Base-by-base conservation (phyloP, 2,797 vertebrate genomes). In the Eutrigla gurnardus region DNA sequence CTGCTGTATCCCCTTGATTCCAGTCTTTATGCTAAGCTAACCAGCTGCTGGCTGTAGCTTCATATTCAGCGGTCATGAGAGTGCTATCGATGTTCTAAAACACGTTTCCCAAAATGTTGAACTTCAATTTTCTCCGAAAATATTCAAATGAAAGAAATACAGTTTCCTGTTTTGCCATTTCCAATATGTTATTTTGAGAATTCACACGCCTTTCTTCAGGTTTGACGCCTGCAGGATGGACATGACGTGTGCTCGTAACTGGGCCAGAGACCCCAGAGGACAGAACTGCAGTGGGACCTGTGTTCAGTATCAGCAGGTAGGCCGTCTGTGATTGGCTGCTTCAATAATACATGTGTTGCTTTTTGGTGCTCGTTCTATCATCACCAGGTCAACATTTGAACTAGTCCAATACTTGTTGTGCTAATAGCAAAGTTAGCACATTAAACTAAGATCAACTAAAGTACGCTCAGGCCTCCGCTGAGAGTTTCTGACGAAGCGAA, bases 181-280 rank as follows among this genome's bases (percentile, higher is more conserved):
- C 17, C 49, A 7, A 65, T 62, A 50, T 73, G 55, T 67, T 3
- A 72, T 14, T 4, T 39, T 43, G 18, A 14, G 5, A 32, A 14
- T 15, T 49, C 45, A 0, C 10, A 36, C n/a, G 2, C 43, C 32
- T 50, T 39, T 59, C n/a, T 50, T n/a, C 72, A 97, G 96, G 96
- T 96, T 95, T n/a, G 88, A 95, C 0, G 94, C 93, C 52, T 97
- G 96, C 78, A 90, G 92, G 84, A 87, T 90, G 61, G 97, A 96
- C 81, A 54, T 94, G 86, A 95, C 93, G 0, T 97, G 97, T 7
- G 91, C 94, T 64, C 93, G 87, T 0, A 93, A 94, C 80, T 95
- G 95, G 93, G 90, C 93, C 73, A 85, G 73, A 67, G 93, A 90
- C 83, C 93, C 88, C 52, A 81, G 89, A 68, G 93, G 92, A 81